Conservation (phyloP, 2,113 vertebrate species). For the Vidua macroura region DNA sequence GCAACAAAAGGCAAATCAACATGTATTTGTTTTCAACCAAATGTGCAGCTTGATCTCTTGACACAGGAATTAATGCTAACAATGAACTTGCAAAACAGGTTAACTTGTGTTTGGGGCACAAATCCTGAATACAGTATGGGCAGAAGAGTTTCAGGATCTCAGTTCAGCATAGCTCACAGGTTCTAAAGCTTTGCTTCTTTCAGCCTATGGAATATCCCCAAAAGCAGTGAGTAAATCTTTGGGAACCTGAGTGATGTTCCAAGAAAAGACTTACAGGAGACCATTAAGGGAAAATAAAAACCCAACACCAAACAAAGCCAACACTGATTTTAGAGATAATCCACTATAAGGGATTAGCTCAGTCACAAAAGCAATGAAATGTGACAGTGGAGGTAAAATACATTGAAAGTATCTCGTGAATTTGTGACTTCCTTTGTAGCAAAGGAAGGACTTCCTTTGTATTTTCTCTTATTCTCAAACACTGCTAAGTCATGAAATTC, state of each 20-base stretch:
- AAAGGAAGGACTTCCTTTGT: background rate
- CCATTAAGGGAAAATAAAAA: background rate
- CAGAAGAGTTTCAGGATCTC: background rate
- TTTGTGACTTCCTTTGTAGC: background rate
- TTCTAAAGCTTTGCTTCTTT: background rate
- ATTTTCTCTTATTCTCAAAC: background rate
- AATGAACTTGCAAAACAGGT: background rate
- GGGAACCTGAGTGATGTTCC: background rate
- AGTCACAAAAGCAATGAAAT: background rate
- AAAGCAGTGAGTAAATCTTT: background rate
- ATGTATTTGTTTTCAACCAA: background rate
- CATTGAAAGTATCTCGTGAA: background rate
- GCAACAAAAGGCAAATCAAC: background rate
- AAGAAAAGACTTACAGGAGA: background rate
- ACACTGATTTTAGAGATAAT: background rate
- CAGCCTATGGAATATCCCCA: background rate
- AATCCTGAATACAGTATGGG: accelerated
- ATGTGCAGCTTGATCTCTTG: background rate
- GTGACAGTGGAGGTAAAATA: background rate
- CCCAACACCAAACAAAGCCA: background rate
- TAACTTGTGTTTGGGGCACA: background rate
- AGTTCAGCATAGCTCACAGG: background rate
- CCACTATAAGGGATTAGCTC: background rate
- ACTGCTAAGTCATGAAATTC: background rate
- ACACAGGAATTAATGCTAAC: background rate